A percentile compares a stretch with the other conserved stretches of the same genome.
Evolutionary conservation across 2,797 vertebrate genomes (phyloP).

Genomic region (Hozukius guyotensis): DNA sequence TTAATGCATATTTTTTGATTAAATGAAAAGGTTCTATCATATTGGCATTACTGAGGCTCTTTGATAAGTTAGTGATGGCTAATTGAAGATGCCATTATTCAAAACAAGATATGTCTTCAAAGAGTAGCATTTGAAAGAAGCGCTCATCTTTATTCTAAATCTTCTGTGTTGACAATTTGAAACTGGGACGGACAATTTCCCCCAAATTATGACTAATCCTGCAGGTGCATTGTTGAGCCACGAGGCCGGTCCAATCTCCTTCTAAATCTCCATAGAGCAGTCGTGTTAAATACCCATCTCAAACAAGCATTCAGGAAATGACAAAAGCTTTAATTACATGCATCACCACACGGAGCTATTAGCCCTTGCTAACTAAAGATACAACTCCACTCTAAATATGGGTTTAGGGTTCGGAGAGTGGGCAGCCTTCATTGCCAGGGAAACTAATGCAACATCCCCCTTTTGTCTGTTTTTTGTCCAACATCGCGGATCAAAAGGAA

Average conservation of each 20-base stretch:
- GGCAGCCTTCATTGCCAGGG: slow-evolving; percentile 67
- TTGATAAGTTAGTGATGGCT: background rate
- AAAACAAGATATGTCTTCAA: slow-evolving; percentile 10
- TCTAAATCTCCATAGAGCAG: slow-evolving; percentile 5
- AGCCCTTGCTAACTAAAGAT: slow-evolving; percentile 48
- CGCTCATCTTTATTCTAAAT: slow-evolving; percentile 3
- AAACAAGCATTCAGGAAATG: slow-evolving; percentile 57
- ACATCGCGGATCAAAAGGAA: slow-evolving; percentile 61
- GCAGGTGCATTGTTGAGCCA: slow-evolving; percentile 43
- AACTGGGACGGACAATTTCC: background rate
- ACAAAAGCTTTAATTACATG: slow-evolving; percentile 65
- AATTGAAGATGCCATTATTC: slow-evolving; percentile 2
- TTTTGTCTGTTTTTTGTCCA: slow-evolving; percentile 40
- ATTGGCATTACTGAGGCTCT: background rate
- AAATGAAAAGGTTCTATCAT: background rate
- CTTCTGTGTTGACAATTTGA: background rate
- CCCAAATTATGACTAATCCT: slow-evolving; percentile 18
- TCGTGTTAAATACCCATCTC: slow-evolving; percentile 33
- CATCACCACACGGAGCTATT: slow-evolving; percentile 54
- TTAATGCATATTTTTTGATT: background rate
- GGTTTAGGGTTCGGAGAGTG: slow-evolving; percentile 40
- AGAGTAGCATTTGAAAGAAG: background rate
- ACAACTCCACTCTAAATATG: slow-evolving; percentile 61
- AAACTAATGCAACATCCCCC: slow-evolving; percentile 58
- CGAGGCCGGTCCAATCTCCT: slow-evolving; percentile 1